phyloP scores from a whole-genome alignment of 2,113 vertebrate genomes.

The Agelaius tricolor region DNA sequence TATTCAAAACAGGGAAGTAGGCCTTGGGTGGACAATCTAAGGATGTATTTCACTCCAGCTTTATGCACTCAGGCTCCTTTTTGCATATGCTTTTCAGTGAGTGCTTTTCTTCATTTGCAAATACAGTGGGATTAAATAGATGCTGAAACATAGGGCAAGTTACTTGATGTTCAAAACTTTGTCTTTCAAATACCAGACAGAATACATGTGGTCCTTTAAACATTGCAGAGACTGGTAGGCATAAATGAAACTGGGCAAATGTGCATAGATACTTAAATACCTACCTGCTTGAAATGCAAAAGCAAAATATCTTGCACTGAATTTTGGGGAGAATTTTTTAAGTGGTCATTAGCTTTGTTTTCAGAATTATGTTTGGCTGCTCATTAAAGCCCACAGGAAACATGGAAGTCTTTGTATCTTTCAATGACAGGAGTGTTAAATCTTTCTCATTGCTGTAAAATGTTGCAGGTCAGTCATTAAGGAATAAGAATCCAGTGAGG shows the following conservation, averaged over 20 bases:
- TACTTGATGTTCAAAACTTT: not conserved
- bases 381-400: not conserved
- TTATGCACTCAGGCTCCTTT: not conserved
- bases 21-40: not conserved
- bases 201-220: not conserved
- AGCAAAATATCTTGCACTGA: not conserved
- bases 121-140: not conserved
- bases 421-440: not conserved
- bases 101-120: not conserved
- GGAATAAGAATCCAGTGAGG: not conserved
- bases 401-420: not conserved
- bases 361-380: not conserved
- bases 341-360: not conserved
- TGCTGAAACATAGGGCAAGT: not conserved
- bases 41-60: not conserved
- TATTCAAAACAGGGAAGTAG: not conserved
- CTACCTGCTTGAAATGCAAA: not conserved
- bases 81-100: not conserved
- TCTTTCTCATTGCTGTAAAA: not conserved
- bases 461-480: not conserved
- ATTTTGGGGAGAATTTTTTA: not conserved
- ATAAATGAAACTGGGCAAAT: not conserved
- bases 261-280: not conserved
- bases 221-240: not conserved
- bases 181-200: not conserved